These are phyloP conservation scores for Heliocidaris tuberculata DNA, from an alignment of 35 echinoderm and acorn worm species.

Conservation along the genomic window DNA sequence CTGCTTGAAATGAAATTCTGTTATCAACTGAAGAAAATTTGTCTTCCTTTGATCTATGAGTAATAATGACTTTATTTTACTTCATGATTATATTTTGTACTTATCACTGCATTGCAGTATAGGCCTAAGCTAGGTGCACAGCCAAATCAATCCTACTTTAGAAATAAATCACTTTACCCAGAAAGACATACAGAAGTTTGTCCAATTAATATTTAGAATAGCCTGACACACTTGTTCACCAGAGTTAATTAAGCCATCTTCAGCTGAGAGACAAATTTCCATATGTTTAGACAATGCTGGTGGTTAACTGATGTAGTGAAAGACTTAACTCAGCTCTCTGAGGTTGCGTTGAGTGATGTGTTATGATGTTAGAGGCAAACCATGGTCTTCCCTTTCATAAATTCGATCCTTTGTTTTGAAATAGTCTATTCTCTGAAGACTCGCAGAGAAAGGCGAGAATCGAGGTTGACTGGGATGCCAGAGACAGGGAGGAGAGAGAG, in stretches of 20 bases:
- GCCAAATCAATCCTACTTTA: background rate
- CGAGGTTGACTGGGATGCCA: background rate
- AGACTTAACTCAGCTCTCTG: background rate
- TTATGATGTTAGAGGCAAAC: constrained; percentile 51
- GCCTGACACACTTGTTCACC: background rate
- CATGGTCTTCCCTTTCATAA: constrained; percentile 37
- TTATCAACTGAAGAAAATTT: no score
- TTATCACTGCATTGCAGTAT: no score
- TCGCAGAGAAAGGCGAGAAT: constrained; percentile 5
- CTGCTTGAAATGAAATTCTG: no score
- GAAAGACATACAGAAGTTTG: background rate
- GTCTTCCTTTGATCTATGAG: no score
- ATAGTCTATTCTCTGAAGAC: constrained; percentile 42
- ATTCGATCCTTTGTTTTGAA: constrained; percentile 53
- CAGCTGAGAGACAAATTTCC: background rate
- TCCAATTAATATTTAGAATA: background rate
- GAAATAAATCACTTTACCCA: background rate
- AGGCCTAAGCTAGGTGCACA: no score
- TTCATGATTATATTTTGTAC: no score
- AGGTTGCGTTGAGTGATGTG: constrained; percentile 38
- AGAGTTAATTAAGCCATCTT: background rate
- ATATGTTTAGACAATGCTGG: background rate
- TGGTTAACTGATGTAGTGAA: background rate
- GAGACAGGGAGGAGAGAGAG: background rate
- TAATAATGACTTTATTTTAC: no score